phyloP scores from a whole-genome alignment of 2,888 invertebrate genomes.

The Himalopsyche tibetana region DNA sequence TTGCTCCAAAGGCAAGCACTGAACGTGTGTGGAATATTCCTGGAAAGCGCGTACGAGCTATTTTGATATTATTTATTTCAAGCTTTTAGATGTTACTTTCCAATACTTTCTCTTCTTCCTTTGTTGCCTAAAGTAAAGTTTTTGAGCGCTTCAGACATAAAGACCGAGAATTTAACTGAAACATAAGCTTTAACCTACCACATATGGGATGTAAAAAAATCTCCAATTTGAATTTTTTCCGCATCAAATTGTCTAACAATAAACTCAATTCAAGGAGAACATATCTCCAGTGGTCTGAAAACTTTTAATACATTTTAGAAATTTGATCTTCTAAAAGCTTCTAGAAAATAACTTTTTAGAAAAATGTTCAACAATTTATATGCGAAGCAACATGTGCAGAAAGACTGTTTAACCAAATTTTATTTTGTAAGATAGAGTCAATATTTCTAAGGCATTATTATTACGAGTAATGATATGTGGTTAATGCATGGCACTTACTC shows the following conservation, averaged over 20 bases:
- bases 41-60: slow-evolving; percentile 46
- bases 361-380: too few relatives aligned
- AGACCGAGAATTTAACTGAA: slow-evolving; percentile 13
- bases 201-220: not conserved
- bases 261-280: not conserved
- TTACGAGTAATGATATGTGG: too few relatives aligned
- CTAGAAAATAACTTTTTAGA: too few relatives aligned
- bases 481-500: too few relatives aligned
- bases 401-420: too few relatives aligned
- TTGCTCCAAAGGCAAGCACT: slow-evolving; percentile 57
- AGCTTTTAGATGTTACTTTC: slow-evolving; percentile 58
- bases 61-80: slow-evolving; percentile 61
- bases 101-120: slow-evolving; percentile 51
- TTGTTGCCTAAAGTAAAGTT: slow-evolving; percentile 44
- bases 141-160: slow-evolving; percentile 39
- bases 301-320: too few relatives aligned
- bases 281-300: too few relatives aligned
- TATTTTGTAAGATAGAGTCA: too few relatives aligned
- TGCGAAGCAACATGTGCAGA: too few relatives aligned
- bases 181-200: slow-evolving; percentile 1
- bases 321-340: too few relatives aligned
- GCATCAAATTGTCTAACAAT: not conserved
- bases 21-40: slow-evolving; percentile 60
- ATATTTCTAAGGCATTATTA: too few relatives aligned
- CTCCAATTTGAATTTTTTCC: not conserved